phyloP scores from a whole-genome alignment of 1,140 invertebrate genomes.

The Globodera ellingtonae region DNA sequence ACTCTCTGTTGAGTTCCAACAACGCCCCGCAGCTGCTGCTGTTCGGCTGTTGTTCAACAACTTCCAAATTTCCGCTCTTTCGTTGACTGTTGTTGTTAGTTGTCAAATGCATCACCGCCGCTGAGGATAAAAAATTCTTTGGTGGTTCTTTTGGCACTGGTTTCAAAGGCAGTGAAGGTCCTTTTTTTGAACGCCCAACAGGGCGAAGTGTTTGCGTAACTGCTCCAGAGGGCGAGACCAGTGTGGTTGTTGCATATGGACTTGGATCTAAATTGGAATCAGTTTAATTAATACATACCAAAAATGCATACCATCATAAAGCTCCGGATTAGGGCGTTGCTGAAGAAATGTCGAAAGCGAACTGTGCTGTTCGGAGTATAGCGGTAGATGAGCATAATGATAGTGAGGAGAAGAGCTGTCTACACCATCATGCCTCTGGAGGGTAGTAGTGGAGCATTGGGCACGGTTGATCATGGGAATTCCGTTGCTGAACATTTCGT shows the following conservation, averaged over 20 bases:
- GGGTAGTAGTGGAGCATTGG: not conserved
- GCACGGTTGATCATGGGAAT: not conserved
- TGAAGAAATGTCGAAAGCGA: conserved; percentile 7
- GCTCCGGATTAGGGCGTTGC: not conserved
- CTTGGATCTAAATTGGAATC: conserved; percentile 44
- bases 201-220: conserved; percentile 10
- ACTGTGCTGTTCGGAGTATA: conserved; percentile 25
- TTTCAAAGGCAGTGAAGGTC: conserved; percentile 33
- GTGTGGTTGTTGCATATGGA: conserved; percentile 60
- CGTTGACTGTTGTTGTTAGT: conserved; percentile 2
- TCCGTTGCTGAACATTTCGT: not conserved
- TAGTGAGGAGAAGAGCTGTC: conserved; percentile 45
- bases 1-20: conserved; percentile 16
- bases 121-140: conserved; percentile 38
- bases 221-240: conserved; percentile 42
- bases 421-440: conserved; percentile 15
- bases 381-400: conserved; percentile 56
- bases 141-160: conserved; percentile 41
- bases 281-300: not conserved
- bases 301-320: conserved; percentile 46
- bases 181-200: conserved; percentile 6
- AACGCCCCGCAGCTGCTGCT: conserved; percentile 19
- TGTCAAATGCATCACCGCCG: conserved; percentile 42
- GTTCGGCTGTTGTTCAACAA: conserved; percentile 6
- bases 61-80: conserved; percentile 5